Evolutionary conservation across 2,113 vertebrate genomes (phyloP), one percentile per base, ranked within the genome.

Genomic region (Vicugna pacos): DNA sequence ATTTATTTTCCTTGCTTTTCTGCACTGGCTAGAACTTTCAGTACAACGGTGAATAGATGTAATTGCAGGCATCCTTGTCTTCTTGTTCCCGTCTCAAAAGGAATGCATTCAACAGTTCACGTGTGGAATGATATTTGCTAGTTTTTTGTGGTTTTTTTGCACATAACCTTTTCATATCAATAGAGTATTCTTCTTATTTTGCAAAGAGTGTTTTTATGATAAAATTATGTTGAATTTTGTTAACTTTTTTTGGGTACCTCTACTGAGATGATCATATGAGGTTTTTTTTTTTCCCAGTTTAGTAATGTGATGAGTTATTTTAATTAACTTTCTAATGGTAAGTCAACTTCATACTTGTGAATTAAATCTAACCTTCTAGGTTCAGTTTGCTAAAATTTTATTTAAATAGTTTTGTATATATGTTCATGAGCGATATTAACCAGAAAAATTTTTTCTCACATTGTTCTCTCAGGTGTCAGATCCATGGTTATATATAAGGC

Each of bases 281-380:
- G 13, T 15, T 81, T 60, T 67, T 42, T 67, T 19, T 52, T 30
- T 15, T 46, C 30, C 48, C 12, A 70, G 13, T 67, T 91, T 60
- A 62, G 48, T 93, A 62, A 64, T 69, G 5, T 95, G 64, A 9
- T 88, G 7, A 85, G 46, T 32, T 95, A 80, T 28, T 82, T 89
- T 82, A 91, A 72, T 54, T 94, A 89, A 72, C 89, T 92, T 94
- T 84, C 64, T 79, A 73, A 69, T 91, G 85, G 65, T 50, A 91
- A 80, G 42, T 56, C 22, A 90, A 64, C 65, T 14, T 76, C 48
- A 87, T 52, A 48, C 65, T 94, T 52, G 30, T 81, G 19, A 24
- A 50, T 95, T 72, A 79, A 84, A 58, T 79, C 16, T 46, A 95
- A 85, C 19, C n/a, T 89, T 28, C 48, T 89, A 56, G 20, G 84